Evolutionary conservation across 2,888 invertebrate species (phyloP).

Genomic region (Dromius quadrimaculatus): DNA sequence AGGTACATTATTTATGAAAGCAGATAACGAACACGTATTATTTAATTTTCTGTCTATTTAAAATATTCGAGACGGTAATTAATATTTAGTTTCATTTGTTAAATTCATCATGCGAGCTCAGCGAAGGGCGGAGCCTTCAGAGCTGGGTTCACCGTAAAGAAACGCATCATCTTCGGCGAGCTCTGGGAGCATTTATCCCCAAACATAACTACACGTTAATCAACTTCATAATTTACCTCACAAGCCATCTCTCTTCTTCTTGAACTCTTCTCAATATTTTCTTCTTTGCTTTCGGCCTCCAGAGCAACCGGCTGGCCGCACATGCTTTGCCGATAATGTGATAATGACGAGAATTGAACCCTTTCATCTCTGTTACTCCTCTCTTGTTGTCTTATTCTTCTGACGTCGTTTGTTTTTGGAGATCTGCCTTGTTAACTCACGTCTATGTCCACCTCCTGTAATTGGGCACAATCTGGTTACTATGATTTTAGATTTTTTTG

Average conservation of each 20-base stretch:
- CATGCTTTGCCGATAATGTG: constrained; percentile 50
- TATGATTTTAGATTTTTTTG: constrained; percentile 8
- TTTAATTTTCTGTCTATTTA: constrained; percentile 43
- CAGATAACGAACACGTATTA: constrained; percentile 37
- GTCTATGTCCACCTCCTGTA: constrained; percentile 30
- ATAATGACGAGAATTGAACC: constrained; percentile 52
- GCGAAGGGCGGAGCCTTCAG: constrained; percentile 34
- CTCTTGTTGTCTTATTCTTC: constrained; percentile 11
- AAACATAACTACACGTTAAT: constrained; percentile 51
- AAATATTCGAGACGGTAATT: constrained; percentile 50
- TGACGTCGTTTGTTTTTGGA: constrained; percentile 37
- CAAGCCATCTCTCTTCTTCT: not conserved
- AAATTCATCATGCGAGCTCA: constrained; percentile 47
- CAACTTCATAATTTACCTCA: constrained; percentile 50
- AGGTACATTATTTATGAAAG: constrained; percentile 41
- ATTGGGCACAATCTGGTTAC: constrained; percentile 42
- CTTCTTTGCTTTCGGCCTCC: constrained; percentile 11
- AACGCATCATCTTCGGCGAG: constrained; percentile 47
- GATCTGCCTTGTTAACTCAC: constrained; percentile 47
- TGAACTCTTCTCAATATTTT: not conserved
- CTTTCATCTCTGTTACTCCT: constrained; percentile 26
- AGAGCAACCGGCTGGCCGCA: constrained; percentile 38
- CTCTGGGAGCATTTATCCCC: constrained; percentile 49
- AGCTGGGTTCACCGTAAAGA: constrained; percentile 38
- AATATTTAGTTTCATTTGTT: constrained; percentile 51